Conservation (phyloP, 2,797 vertebrate genomes). For the Acanthopagrus latus region DNA sequence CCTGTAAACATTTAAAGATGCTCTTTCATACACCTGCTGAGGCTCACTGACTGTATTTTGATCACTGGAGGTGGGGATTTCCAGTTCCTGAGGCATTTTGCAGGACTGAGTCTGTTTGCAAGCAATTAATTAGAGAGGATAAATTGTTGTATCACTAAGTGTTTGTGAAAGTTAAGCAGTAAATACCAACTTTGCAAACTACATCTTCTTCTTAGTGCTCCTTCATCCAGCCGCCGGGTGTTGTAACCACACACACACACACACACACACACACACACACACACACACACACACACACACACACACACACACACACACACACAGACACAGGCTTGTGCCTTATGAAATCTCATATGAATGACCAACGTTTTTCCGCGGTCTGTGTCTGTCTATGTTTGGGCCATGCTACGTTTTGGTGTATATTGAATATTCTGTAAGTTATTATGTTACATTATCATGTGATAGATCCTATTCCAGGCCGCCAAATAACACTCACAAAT, state of each 20-base stretch:
- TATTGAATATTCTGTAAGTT: not conserved
- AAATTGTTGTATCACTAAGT: not conserved
- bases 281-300: no score
- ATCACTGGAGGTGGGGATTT: not conserved
- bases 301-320: no score
- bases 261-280: no score
- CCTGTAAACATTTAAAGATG: constrained; percentile 28
- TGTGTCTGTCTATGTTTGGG: no score
- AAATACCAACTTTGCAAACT: not conserved
- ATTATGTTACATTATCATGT: not conserved
- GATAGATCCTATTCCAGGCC: not conserved
- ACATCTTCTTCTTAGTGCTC: not conserved
- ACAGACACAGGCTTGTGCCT: no score
- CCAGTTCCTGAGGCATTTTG: not conserved
- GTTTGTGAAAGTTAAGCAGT: not conserved
- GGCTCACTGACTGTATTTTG: not conserved
- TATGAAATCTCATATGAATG: no score
- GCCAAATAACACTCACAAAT: not conserved
- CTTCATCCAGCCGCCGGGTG: not conserved
- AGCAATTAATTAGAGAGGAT: not conserved
- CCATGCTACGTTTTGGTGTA: no score
- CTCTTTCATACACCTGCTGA: not conserved
- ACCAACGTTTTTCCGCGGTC: no score
- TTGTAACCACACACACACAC: not conserved
- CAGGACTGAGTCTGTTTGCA: not conserved